These are phyloP conservation scores for Pseudomugil tenellus DNA, from an alignment of 2,797 vertebrate species.

Conservation along the genomic window DNA sequence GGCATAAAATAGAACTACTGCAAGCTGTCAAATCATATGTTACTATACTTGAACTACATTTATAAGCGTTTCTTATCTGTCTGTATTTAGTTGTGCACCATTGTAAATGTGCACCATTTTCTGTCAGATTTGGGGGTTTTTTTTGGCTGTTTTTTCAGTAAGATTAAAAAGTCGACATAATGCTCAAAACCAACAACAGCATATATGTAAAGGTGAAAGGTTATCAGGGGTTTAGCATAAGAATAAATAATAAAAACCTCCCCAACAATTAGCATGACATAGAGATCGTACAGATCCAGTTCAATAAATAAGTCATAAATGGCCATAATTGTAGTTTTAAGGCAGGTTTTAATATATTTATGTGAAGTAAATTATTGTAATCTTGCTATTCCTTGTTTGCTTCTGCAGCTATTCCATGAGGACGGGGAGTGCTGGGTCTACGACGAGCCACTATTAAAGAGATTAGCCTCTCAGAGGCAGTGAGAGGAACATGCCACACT, in stretches of 20 bases:
- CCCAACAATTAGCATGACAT: too few relatives aligned
- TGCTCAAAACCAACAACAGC: too few relatives aligned
- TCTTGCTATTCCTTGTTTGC: conserved; percentile 32
- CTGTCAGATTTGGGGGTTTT: too few relatives aligned
- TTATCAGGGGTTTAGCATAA: too few relatives aligned
- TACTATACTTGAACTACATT: background rate
- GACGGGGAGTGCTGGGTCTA: conserved; percentile 99
- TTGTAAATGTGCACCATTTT: background rate
- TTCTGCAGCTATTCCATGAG: conserved; percentile 93
- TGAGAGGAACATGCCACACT: conserved; percentile 70
- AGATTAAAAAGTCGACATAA: too few relatives aligned
- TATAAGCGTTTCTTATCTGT: background rate
- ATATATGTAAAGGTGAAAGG: too few relatives aligned
- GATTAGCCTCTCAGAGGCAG: conserved; percentile 87
- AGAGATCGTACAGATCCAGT: background rate
- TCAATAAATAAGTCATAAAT: too few relatives aligned
- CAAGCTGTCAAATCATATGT: background rate
- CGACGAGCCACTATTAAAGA: conserved; percentile 95
- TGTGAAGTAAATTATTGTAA: conserved; percentile 2
- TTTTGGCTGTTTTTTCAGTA: too few relatives aligned
- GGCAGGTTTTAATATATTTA: background rate
- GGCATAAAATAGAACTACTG: background rate
- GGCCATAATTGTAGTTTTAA: background rate
- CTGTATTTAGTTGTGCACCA: background rate
- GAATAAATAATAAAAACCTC: too few relatives aligned